Conservation (phyloP, 2,888 invertebrate species). For the Melieria picta region DNA sequence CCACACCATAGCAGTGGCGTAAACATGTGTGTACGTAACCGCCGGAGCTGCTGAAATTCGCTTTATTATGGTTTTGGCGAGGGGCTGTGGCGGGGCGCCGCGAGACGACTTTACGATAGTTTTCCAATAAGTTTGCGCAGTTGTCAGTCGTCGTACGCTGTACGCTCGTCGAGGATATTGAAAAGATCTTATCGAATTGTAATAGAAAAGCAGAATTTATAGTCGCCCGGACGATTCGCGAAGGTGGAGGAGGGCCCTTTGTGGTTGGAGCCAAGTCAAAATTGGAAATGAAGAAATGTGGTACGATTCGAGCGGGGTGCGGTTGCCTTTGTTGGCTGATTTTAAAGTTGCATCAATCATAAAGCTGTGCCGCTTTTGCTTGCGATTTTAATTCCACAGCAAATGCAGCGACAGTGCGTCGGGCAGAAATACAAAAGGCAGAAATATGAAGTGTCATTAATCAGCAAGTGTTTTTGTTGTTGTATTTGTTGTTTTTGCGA, state of each 20-base stretch:
- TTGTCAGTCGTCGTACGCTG: background rate
- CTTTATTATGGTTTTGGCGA: conserved; percentile 38
- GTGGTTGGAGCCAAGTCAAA: background rate
- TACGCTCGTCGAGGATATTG: conserved; percentile 29
- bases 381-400: background rate
- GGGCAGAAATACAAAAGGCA: too few species aligned
- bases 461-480: conserved; percentile 34
- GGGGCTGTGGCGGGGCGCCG: background rate
- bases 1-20: too few species aligned
- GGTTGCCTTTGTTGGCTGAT: too few species aligned
- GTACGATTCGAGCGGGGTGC: too few species aligned
- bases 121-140: conserved; percentile 33
- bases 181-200: conserved; percentile 40
- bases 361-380: background rate
- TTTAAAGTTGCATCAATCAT: conserved; percentile 30
- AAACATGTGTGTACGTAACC: background rate
- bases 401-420: too few species aligned
- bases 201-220: conserved; percentile 33
- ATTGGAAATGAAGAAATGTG: too few species aligned
- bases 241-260: background rate
- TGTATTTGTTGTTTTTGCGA: too few species aligned
- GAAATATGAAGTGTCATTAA: conserved; percentile 49
- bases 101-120: conserved; percentile 29
- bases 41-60: conserved; percentile 39
- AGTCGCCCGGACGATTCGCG: background rate